phyloP scores from a whole-genome alignment of 2,888 invertebrate genomes.

The Diarsia dahlii region DNA sequence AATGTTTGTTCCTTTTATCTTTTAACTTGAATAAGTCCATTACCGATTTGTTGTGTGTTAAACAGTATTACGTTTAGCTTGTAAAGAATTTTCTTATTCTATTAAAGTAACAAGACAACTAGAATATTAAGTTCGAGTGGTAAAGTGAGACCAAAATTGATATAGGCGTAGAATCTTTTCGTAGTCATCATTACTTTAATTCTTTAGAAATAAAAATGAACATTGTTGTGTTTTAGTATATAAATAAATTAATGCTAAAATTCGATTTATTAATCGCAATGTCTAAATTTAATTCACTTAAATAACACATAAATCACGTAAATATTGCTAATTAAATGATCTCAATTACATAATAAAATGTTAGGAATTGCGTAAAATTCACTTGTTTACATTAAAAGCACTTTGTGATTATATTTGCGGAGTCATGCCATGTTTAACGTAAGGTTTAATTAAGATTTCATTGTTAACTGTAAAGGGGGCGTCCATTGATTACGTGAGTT shows the following conservation, averaged over 20 bases:
- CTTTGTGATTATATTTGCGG: slow-evolving; percentile 52
- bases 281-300: slow-evolving; percentile 14
- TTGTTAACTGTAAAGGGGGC: slow-evolving; percentile 28
- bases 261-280: slow-evolving; percentile 19
- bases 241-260: slow-evolving; percentile 30
- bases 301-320: slow-evolving; percentile 12
- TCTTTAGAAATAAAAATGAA: slow-evolving; percentile 7
- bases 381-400: slow-evolving; percentile 59
- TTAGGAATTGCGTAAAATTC: slow-evolving; percentile 57
- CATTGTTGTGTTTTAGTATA: slow-evolving; percentile 14
- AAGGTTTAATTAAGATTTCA: slow-evolving; percentile 34
- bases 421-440: slow-evolving; percentile 38
- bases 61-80: slow-evolving; percentile 54
- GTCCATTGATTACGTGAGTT: no score
- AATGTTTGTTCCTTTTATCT: slow-evolving; percentile 12
- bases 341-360: slow-evolving; percentile 48
- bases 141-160: slow-evolving; percentile 62
- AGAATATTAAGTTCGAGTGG: slow-evolving; percentile 38
- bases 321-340: slow-evolving; percentile 47
- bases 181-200: slow-evolving; percentile 17
- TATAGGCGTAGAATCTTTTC: slow-evolving; percentile 43
- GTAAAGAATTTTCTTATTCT: slow-evolving; percentile 24
- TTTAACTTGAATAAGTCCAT: slow-evolving; percentile 7
- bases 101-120: slow-evolving; percentile 18
- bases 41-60: slow-evolving; percentile 45